Base-by-base conservation (phyloP, 2,888 invertebrate genomes). In the Dyspetes luteomarginatus region DNA sequence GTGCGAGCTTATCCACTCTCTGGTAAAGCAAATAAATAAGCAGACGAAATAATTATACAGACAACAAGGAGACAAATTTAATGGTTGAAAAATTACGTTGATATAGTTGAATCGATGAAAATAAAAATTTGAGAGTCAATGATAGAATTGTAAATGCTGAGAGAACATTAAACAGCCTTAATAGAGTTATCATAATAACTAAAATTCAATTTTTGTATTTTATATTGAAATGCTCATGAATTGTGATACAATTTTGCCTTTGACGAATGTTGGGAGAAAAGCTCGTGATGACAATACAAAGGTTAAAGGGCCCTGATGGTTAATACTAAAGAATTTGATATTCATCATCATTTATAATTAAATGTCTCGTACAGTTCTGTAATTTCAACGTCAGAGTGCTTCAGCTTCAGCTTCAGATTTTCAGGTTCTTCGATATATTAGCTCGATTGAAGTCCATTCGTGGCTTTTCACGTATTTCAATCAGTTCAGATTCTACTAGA, bases 1-100 rank as follows among this genome's bases (percentile, higher is more conserved):
- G 17, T n/a, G n/a, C 50, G 45, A 19, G 30, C 50, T 75, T 75
- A 80, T 75, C 79, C 65, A 80, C 65, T 60, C 65, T 55, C 48
- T 26, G 58, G 52, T 60, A 58, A 50, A 65, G 48, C 65, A 17
- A 24, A 52, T 60, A 67, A 65, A 71, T 58, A 71, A 52, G 43
- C 43, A 58, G 45, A 56, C n/a, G 4, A 15, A 55, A 52, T 15
- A 64, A 64, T 22, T 48, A 65, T 58, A 41, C 50, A 58, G 9
- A 7, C 55, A 19, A n/a, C n/a, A 1, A 5, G 41, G 12, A 26
- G 56, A 56, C 50, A 55, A 12, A 24, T 28, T 30, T 65, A 60
- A 45, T 43, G 12, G 41, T 24, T 52, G 52, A 28, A 30, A n/a
- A 67, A 69, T 50, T 5, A 5, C 24, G 24, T 62, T 17, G 41